Evolutionary conservation across 2,888 invertebrate genomes (phyloP).

Genomic region (Drosophila paranaensis): DNA sequence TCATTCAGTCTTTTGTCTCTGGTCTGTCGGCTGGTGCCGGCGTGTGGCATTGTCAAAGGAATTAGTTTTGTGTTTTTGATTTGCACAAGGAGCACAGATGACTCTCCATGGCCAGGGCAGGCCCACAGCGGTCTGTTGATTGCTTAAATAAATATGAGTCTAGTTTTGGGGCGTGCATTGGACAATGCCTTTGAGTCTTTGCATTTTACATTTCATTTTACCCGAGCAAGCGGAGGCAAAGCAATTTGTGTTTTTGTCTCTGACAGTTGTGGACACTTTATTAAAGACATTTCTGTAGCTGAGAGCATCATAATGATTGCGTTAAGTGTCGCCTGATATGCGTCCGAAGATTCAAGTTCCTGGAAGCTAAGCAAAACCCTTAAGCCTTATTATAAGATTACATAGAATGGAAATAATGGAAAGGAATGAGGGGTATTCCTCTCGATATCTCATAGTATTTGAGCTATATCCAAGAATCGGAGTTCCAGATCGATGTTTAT

Average conservation of each 20-base stretch:
- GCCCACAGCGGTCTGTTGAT: slow-evolving; percentile 69
- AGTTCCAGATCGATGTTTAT: neutral
- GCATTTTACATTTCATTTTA: slow-evolving; percentile 55
- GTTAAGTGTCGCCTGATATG: slow-evolving; percentile 18
- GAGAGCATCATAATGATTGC: slow-evolving; percentile 63
- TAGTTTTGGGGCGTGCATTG: slow-evolving; percentile 62
- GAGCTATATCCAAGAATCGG: neutral
- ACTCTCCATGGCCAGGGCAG: slow-evolving; percentile 20
- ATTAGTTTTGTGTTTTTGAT: slow-evolving; percentile 80
- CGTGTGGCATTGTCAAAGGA: slow-evolving; percentile 79
- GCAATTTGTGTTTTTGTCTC: slow-evolving; percentile 70
- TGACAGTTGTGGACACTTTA: slow-evolving; percentile 78
- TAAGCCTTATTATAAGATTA: slow-evolving; percentile 1
- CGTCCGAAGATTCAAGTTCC: neutral
- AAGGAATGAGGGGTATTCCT: too few species aligned
- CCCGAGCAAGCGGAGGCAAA: slow-evolving; percentile 24
- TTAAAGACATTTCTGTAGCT: slow-evolving; percentile 63
- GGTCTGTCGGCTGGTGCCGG: slow-evolving; percentile 49
- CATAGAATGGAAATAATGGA: slow-evolving; percentile 3
- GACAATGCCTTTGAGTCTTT: slow-evolving; percentile 72
- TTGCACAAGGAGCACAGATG: slow-evolving; percentile 66
- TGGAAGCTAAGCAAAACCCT: neutral
- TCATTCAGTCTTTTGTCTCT: slow-evolving; percentile 10
- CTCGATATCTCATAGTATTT: neutral
- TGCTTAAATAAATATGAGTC: slow-evolving; percentile 76